Evolutionary conservation across 1,140 invertebrate genomes (phyloP).

Genomic region (Drosophila varians): DNA sequence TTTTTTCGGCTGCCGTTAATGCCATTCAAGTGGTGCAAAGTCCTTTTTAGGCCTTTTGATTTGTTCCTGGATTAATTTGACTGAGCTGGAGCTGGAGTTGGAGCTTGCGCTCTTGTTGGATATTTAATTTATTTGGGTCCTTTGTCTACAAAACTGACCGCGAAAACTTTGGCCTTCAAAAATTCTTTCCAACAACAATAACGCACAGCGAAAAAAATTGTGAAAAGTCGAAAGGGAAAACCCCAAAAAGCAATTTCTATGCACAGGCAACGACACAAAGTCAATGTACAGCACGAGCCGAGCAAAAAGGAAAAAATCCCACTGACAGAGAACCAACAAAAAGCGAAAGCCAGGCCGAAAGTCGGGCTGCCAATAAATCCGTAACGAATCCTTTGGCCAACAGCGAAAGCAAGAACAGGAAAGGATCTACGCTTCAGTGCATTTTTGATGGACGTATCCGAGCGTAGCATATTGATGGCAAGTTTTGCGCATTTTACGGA

Average conservation of each 20-base stretch:
- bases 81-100: conserved; percentile 1
- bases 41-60: conserved; percentile 60
- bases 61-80: conserved; percentile 68
- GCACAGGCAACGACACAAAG: conserved; percentile 51
- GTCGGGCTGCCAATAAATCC: conserved; percentile 74
- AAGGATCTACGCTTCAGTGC: conserved; percentile 80
- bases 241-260: conserved; percentile 59
- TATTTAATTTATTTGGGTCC: conserved; percentile 59
- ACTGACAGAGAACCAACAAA: conserved; percentile 11
- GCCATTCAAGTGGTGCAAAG: conserved; percentile 67
- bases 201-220: conserved; percentile 6
- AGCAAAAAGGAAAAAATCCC: conserved; percentile 10
- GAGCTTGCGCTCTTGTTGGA: conserved; percentile 25
- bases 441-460: conserved; percentile 82
- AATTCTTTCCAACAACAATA: conserved; percentile 36
- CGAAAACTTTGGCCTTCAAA: conserved; percentile 52
- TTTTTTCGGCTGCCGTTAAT: conserved; percentile 42
- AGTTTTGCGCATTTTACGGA: conserved; percentile 81
- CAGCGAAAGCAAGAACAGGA: conserved; percentile 58
- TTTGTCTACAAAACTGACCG: conserved; percentile 52
- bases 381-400: conserved; percentile 79
- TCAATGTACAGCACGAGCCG: conserved; percentile 75
- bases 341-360: conserved; percentile 24
- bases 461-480: conserved; percentile 82
- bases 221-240: conserved; percentile 31